Percentiles rank a stretch among this genome's conserved stretches.
phyloP scores from a whole-genome alignment of 2,113 vertebrate species.

The Connochaetes taurinus region DNA sequence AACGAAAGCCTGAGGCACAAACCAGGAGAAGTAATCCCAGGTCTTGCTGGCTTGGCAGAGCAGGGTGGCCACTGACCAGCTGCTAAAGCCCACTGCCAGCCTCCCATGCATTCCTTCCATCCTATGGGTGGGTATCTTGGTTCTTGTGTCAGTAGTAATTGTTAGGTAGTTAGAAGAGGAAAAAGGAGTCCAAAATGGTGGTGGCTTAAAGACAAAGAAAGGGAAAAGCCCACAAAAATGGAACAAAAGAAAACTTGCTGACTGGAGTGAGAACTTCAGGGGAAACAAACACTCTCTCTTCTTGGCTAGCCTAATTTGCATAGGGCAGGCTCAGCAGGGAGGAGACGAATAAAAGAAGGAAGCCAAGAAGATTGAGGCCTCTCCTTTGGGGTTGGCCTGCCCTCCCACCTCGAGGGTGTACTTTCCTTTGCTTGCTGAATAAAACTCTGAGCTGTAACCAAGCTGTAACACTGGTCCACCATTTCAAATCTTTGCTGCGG shows the following conservation, averaged over 20 bases:
- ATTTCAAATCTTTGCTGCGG: background rate
- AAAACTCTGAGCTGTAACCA: background rate
- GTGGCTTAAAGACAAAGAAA: background rate
- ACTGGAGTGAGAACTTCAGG: background rate
- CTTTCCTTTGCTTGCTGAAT: background rate
- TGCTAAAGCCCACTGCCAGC: background rate
- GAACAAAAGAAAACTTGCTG: background rate
- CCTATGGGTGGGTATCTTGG: background rate
- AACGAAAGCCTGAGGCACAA: rapidly evolving
- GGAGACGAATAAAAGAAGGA: background rate
- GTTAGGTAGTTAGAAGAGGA: background rate
- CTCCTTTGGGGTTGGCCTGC: background rate
- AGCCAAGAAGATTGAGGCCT: background rate
- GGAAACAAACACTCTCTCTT: background rate
- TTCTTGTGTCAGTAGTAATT: background rate
- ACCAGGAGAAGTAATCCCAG: background rate
- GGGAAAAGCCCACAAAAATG: background rate
- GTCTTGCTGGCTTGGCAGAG: background rate
- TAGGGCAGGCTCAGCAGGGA: background rate
- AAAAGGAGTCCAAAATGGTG: background rate
- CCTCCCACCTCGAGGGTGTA: background rate
- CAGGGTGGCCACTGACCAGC: rapidly evolving
- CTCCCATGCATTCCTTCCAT: rapidly evolving
- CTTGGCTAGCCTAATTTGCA: background rate
- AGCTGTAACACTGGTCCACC: background rate